These are phyloP conservation scores for Ploceus nigricollis DNA, from an alignment of 2,113 vertebrate species.

Conservation along the genomic window DNA sequence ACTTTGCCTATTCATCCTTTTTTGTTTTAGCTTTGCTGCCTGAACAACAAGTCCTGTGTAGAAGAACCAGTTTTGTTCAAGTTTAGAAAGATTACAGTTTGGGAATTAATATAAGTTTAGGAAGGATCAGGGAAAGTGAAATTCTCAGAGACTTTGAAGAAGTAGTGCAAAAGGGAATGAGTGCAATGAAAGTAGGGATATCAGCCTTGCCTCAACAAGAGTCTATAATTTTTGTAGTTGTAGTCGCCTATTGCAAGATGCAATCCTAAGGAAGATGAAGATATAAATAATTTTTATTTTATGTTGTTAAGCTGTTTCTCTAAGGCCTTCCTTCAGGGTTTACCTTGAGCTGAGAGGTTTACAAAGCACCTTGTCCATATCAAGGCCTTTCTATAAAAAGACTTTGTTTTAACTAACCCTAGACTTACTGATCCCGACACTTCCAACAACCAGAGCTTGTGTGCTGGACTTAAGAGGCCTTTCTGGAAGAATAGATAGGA, in stretches of 20 bases:
- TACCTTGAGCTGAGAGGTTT: not conserved
- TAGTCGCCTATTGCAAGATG: not conserved
- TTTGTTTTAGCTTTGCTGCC: not conserved
- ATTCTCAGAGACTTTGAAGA: not conserved
- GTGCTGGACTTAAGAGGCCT: not conserved
- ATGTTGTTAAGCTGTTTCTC: not conserved
- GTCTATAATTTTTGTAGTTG: not conserved
- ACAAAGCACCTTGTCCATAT: not conserved
- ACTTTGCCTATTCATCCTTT: not conserved
- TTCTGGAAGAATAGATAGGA: slow-evolving; percentile 9
- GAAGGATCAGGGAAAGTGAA: not conserved
- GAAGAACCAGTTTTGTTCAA: not conserved
- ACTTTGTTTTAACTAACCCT: not conserved
- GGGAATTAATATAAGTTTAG: not conserved
- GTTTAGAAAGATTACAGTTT: not conserved
- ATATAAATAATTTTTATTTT: not conserved
- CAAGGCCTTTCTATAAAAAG: not conserved
- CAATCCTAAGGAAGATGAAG: not conserved
- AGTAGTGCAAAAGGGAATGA: not conserved
- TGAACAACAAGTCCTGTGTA: not conserved
- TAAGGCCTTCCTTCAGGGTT: not conserved
- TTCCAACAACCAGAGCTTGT: not conserved
- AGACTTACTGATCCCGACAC: not conserved
- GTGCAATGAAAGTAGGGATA: not conserved
- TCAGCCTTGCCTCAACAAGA: not conserved